phyloP scores from a whole-genome alignment of 2,113 vertebrate species.

The Choloepus hoffmanni region DNA sequence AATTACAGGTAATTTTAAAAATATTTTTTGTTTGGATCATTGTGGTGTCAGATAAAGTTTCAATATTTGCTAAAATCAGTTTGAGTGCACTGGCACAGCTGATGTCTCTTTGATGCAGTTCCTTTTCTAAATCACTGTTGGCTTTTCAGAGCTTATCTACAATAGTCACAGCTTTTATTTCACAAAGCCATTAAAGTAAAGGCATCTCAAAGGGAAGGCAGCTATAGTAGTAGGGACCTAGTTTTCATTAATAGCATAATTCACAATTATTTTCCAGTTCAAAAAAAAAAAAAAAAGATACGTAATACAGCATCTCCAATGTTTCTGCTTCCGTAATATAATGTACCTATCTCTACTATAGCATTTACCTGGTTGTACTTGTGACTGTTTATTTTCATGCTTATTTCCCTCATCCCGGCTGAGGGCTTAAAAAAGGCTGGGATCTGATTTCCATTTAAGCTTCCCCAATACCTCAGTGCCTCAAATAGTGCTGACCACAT shows the following conservation, averaged over 20 bases:
- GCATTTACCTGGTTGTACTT: not conserved
- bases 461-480: not conserved
- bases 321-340: conserved; percentile 23
- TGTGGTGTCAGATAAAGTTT: conserved; percentile 59
- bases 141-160: conserved; percentile 66
- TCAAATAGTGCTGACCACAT: not conserved
- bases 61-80: conserved; percentile 58
- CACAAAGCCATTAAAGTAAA: conserved; percentile 67
- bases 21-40: conserved; percentile 69
- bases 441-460: not conserved
- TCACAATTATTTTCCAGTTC: conserved; percentile 65
- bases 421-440: not conserved
- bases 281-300: not conserved
- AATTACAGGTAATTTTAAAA: conserved; percentile 70
- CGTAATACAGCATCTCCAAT: not conserved
- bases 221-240: conserved; percentile 54
- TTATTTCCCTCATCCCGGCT: not conserved
- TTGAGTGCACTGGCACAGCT: not conserved
- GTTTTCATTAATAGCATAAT: conserved; percentile 75
- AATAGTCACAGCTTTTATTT: conserved; percentile 63
- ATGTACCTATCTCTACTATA: not conserved
- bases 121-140: conserved; percentile 57
- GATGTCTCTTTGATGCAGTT: conserved; percentile 50
- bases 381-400: conserved; percentile 6
- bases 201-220: conserved; percentile 69